A percentile compares a stretch with the other conserved stretches of the same genome.
These are phyloP conservation scores for Chaetops frenatus DNA, from an alignment of 2,113 vertebrate species.

Conservation along the genomic window DNA sequence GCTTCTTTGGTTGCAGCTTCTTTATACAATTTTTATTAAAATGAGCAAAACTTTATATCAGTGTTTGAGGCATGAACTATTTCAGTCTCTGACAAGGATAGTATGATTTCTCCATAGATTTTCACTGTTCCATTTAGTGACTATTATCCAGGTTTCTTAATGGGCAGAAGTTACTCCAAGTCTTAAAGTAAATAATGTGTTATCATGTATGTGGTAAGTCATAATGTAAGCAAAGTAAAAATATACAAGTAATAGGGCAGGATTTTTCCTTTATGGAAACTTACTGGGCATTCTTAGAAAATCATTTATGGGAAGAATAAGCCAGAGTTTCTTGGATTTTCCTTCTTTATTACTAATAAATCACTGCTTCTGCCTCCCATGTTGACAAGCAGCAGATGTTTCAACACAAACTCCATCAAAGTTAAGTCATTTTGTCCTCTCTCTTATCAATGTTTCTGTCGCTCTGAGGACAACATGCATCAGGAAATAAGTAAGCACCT, in stretches of 20 bases:
- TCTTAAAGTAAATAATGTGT: background rate
- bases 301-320: background rate
- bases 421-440: conserved; percentile 48
- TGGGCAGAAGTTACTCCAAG: background rate
- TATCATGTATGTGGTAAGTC: background rate
- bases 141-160: background rate
- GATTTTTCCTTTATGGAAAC: background rate
- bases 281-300: background rate
- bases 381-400: conserved; percentile 46
- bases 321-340: background rate
- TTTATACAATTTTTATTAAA: too few species aligned
- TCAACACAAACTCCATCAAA: conserved; percentile 50
- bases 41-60: too few species aligned
- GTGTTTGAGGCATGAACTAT: too few species aligned
- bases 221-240: background rate
- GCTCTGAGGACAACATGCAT: background rate
- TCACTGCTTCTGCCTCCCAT: conserved; percentile 7
- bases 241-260: background rate
- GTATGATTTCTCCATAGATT: background rate
- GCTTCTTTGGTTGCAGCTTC: too few species aligned
- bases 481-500: conserved; percentile 50
- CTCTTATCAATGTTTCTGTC: conserved; percentile 51
- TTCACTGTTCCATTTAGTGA: background rate
- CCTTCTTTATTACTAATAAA: conserved; percentile 2
- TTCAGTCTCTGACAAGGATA: too few species aligned